Evolutionary conservation across 2,888 invertebrate genomes (phyloP).

Genomic region (Plebejus melissa): DNA sequence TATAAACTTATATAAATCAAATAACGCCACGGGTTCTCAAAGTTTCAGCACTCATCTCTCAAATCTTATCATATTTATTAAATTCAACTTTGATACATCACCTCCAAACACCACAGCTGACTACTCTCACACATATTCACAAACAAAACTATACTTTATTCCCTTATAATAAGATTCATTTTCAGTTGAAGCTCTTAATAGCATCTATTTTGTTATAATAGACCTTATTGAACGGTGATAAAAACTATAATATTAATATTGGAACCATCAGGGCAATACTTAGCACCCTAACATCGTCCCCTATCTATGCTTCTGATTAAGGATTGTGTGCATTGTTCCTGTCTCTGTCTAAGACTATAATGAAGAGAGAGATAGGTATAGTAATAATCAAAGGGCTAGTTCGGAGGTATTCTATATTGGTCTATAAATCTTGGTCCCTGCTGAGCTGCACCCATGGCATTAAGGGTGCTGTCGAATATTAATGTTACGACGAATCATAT

Average conservation of each 20-base stretch:
- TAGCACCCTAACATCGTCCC: conserved; percentile 49
- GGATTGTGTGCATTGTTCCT: conserved; percentile 39
- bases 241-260: conserved; percentile 30
- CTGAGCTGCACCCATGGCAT: background rate
- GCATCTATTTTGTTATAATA: conserved; percentile 9
- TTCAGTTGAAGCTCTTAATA: background rate
- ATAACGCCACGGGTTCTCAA: conserved; percentile 40
- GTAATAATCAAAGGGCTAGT: conserved; percentile 36
- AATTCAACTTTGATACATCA: conserved; percentile 63
- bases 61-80: conserved; percentile 57
- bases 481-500: background rate
- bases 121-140: conserved; percentile 29
- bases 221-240: conserved; percentile 26
- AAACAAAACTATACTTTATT: conserved; percentile 33
- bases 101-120: conserved; percentile 41
- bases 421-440: conserved; percentile 60
- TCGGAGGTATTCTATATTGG: conserved; percentile 36
- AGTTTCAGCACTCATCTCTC: conserved; percentile 47
- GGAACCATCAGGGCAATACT: conserved; percentile 42
- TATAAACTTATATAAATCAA: conserved; percentile 20
- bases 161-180: background rate
- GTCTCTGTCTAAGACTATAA: conserved; percentile 37
- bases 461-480: background rate
- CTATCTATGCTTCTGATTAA: conserved; percentile 47
- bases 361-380: conserved; percentile 32